Evolutionary conservation across 1,140 invertebrate genomes (phyloP), one percentile per base, ranked within the genome.

Genomic region (Littorina saxatilis): DNA sequence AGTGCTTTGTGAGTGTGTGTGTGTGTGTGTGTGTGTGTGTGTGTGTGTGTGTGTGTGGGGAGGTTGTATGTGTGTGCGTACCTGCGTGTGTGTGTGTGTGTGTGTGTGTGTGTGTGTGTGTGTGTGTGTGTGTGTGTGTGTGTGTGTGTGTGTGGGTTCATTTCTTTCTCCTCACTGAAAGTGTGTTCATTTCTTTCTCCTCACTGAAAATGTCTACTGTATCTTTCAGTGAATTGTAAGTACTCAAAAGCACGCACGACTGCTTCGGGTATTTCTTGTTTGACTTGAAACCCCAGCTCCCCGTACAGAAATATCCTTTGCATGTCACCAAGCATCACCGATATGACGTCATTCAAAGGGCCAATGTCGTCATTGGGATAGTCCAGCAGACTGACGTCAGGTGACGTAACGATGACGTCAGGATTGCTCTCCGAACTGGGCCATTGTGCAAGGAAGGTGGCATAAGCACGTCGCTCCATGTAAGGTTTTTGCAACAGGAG

Each of bases 391-490:
- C 40, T 50, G 23, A 90, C 79, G 39, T 86, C 80, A 40, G 87
- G 85, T 72, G 89, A 89, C 50, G 86, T 86, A 50, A 90, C 85
- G 29, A 68, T 50, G 11, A 85, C 70, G 23, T 73, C 37, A 5
- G 85, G 61, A 27, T 32, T 15, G 5, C 13, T 15, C 9, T 79
- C n/a, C 0, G 50, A 29, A n/a, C 66, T 84, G 13, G 82, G 83
- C 87, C 87, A 90, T 76, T 90, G 88, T 78, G 89, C 89, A 77
- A 85, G 79, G 52, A 90, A 90, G 23, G 89, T 90, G 47, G 88
- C 84, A 27, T 81, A 84, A 23, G 88, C 84, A 20, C 89, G 80
- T 40, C 86, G 78, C 58, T 89, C 89, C 88, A 89, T 88, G 39
- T 87, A 84, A 1, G 88, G 88, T 68, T 87, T 89, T 35, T 88